Base-by-base conservation (phyloP, 2,888 invertebrate species). In the Masnerella sp. region DNA sequence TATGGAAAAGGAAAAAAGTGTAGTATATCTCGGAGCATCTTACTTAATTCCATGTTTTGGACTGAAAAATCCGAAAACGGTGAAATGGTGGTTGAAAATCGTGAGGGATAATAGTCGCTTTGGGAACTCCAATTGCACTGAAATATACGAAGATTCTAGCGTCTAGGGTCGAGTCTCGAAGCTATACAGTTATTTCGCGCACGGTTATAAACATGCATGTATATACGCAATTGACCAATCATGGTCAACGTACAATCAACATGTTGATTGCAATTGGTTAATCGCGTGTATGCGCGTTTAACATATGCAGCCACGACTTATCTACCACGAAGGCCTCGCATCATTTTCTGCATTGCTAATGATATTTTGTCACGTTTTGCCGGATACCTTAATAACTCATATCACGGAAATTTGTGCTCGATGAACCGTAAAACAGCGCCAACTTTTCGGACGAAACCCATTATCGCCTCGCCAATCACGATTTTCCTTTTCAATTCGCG, bases 341-440 rank as follows among this genome's bases (percentile, higher is more conserved):
- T 61, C 32, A 52, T 69, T 47, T 62, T 47, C 61, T 52, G 62
- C 54, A 32, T 34, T 28, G 61, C 61, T 70, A 62, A 70, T 70
- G 69, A 70, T 70, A 62, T 70, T 70, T 70, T 70, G 69, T 62
- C 56, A 70, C 69, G 69, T 70, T 70, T 70, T 70, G 34, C 61
- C 56, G 42, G 49, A 54, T 42, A 56, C 56, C 49, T 70, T 62
- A 62, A 70, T 70, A 52, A 62, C 62, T 62, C 69, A 49, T 70
- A 56, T 56, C 38, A 58, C 51, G 56, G 49, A 51, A 64, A 62
- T 58, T 58, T 54, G 47, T 49, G 20, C 25, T 47, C 61, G 69
- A 54, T 69, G 59, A 52, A 22, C 32, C 61, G 30, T 30, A 43
- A 43, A 51, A n/a, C n/a, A n/a, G n/a, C n/a, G n/a, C n/a, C n/a